These are phyloP conservation scores for Onchidella celtica DNA, from an alignment of 2,888 invertebrate species.

Conservation along the genomic window DNA sequence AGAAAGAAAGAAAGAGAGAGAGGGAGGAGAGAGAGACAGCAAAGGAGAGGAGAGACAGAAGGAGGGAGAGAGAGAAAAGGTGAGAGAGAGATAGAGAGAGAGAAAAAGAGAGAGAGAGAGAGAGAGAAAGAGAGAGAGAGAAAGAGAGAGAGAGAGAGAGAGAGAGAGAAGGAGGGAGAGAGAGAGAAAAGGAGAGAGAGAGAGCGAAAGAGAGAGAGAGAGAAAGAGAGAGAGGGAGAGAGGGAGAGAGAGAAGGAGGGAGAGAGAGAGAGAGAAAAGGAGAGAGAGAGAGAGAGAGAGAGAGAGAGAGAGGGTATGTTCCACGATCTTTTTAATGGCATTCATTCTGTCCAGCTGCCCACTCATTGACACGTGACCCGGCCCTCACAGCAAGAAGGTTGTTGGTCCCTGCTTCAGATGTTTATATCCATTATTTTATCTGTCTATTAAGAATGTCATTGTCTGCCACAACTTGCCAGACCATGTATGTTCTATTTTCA, in stretches of 20 bases:
- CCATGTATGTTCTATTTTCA: too few species aligned
- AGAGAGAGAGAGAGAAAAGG: not conserved
- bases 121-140: not conserved
- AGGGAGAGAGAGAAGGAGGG: constrained; percentile 5
- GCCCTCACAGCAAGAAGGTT: too few species aligned
- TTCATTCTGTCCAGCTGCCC: too few species aligned
- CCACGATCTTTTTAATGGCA: too few species aligned
- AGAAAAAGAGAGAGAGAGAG: not conserved
- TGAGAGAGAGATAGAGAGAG: not conserved
- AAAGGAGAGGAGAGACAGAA: not conserved
- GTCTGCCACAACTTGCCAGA: too few species aligned
- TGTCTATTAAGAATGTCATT: too few species aligned
- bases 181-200: constrained; percentile 6
- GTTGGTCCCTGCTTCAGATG: too few species aligned
- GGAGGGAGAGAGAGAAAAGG: not conserved
- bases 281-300: not conserved
- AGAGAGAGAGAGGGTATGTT: not conserved
- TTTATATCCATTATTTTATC: too few species aligned
- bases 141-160: not conserved
- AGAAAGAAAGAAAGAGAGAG: not conserved
- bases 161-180: not conserved
- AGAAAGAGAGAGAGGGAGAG: not conserved
- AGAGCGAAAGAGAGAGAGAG: not conserved
- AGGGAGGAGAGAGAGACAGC: not conserved
- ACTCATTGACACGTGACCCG: too few species aligned